These are phyloP conservation scores for Urocolius indicus DNA, from an alignment of 2,113 vertebrate species.

Conservation along the genomic window DNA sequence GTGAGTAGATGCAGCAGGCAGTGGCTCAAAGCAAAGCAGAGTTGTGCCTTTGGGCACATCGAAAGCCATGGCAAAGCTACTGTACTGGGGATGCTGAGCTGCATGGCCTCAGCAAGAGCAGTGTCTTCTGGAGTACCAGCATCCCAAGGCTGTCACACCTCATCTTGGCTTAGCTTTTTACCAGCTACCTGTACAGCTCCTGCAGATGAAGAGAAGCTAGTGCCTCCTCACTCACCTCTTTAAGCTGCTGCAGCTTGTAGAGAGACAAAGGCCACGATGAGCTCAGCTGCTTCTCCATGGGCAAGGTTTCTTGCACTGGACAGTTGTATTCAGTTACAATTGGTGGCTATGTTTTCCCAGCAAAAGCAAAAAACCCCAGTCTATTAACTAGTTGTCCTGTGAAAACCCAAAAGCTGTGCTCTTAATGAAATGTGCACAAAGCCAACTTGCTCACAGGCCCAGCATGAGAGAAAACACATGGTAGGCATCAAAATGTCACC, in stretches of 20 bases:
- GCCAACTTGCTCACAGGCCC: background rate
- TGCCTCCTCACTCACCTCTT: background rate
- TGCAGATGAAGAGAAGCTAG: background rate
- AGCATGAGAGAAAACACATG: background rate
- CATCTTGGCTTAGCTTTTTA: background rate
- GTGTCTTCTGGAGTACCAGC: background rate
- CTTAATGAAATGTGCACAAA: fast-evolving
- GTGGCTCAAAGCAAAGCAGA: fast-evolving
- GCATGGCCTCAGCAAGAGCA: background rate
- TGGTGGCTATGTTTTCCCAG: background rate
- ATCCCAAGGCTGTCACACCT: background rate
- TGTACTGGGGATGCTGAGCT: background rate
- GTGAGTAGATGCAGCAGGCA: background rate
- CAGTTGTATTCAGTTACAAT: background rate
- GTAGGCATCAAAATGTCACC: background rate
- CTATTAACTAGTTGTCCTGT: background rate
- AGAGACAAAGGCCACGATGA: background rate
- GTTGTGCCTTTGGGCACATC: background rate
- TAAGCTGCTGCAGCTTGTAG: background rate
- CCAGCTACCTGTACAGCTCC: fast-evolving
- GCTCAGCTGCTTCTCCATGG: background rate
- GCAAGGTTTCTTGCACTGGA: background rate
- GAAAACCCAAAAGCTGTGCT: background rate
- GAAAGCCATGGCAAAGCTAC: fast-evolving
- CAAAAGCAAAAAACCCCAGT: background rate